Percentiles rank a stretch among this genome's conserved stretches.
phyloP scores from a whole-genome alignment of 1,140 invertebrate species.

The Druon quercuslanigerum region DNA sequence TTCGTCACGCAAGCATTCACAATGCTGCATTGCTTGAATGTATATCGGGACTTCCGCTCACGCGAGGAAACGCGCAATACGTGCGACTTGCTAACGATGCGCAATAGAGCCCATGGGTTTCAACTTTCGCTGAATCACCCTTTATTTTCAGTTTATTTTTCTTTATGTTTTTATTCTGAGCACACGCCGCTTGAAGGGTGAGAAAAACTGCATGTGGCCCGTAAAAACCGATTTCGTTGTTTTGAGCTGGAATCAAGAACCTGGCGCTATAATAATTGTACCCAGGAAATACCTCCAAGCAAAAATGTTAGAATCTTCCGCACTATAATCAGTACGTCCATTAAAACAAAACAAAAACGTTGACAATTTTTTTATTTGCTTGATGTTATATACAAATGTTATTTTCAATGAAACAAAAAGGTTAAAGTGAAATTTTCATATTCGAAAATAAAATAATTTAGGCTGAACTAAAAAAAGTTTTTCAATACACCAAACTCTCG shows the following conservation, averaged over 20 bases:
- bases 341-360: no score
- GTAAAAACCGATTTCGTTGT: neutral
- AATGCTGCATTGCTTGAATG: neutral
- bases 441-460: no score
- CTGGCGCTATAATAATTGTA: neutral
- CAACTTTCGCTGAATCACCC: neutral
- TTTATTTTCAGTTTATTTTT: neutral
- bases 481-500: no score
- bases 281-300: no score
- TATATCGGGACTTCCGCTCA: constrained; percentile 16
- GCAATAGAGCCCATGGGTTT: neutral
- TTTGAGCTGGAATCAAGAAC: neutral
- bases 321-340: no score
- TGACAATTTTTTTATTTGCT: no score
- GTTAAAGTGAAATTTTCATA: no score
- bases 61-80: constrained; percentile 25
- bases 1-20: constrained; percentile 14
- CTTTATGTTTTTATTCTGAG: constrained; percentile 13
- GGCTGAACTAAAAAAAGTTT: no score
- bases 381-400: no score
- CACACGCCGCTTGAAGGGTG: neutral
- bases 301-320: no score
- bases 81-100: constrained; percentile 21
- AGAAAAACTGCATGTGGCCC: neutral
- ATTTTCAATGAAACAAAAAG: no score